phyloP scores from a whole-genome alignment of 2,888 invertebrate genomes.

The Cephus nigrinus region DNA sequence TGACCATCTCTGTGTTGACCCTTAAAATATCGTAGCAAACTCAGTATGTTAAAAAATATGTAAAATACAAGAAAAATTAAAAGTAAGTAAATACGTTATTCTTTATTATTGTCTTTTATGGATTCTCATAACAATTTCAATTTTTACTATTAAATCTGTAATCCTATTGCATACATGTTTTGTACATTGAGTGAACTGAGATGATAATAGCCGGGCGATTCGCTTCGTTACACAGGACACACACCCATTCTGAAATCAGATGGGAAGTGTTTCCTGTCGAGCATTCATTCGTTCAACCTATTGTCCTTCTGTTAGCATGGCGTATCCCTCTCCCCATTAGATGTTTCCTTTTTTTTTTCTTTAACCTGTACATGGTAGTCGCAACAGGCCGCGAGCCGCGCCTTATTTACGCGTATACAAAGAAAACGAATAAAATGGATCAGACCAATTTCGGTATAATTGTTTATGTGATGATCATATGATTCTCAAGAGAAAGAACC shows the following conservation, averaged over 20 bases:
- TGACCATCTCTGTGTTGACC: conserved; percentile 1
- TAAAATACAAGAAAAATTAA: background rate
- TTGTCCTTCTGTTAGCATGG: conserved; percentile 13
- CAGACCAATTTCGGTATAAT: background rate
- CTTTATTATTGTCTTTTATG: too few species aligned
- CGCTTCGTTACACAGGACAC: conserved; percentile 47
- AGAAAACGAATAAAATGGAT: background rate
- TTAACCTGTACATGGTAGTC: background rate
- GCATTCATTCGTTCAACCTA: conserved; percentile 45
- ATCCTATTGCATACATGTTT: background rate
- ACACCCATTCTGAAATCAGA: conserved; percentile 49
- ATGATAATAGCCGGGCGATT: conserved; percentile 20
- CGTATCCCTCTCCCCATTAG: conserved; percentile 2
- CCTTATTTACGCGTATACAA: background rate
- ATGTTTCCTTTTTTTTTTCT: background rate
- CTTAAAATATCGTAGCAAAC: background rate
- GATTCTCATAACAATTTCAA: background rate
- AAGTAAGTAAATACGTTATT: background rate
- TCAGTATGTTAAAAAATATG: background rate
- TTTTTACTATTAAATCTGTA: background rate
- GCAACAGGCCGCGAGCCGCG: background rate
- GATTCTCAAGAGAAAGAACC: background rate
- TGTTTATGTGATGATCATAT: background rate
- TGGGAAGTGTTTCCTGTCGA: conserved; percentile 53
- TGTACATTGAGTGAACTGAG: background rate